Evolutionary conservation across 2,888 invertebrate species (phyloP).

Genomic region (Plebejus argus): DNA sequence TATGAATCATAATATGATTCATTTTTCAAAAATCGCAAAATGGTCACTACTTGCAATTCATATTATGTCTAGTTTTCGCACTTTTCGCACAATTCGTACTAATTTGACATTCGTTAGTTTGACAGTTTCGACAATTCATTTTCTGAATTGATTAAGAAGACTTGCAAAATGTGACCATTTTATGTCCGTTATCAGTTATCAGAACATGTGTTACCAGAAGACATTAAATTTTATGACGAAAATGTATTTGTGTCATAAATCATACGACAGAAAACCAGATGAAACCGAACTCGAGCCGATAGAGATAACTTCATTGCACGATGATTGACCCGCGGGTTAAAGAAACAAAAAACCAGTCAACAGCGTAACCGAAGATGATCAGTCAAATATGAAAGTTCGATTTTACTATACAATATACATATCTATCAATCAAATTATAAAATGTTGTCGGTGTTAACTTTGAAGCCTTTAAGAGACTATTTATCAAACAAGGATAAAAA

Average conservation of each 20-base stretch:
- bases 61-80: too few relatives aligned
- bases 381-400: neutral
- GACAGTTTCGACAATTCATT: too few relatives aligned
- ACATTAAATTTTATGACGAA: slow-evolving; percentile 7
- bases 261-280: slow-evolving; percentile 25
- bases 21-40: too few relatives aligned
- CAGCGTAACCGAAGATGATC: neutral
- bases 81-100: too few relatives aligned
- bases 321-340: neutral
- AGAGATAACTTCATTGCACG: neutral
- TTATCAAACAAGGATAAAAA: neutral
- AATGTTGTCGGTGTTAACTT: neutral
- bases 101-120: too few relatives aligned
- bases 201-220: neutral
- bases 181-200: too few relatives aligned
- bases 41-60: too few relatives aligned
- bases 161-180: too few relatives aligned
- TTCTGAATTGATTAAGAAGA: too few relatives aligned
- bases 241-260: neutral
- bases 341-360: slow-evolving; percentile 11
- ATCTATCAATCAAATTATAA: neutral
- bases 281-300: neutral
- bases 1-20: too few relatives aligned
- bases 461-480: neutral
- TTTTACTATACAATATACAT: too few relatives aligned